A percentile compares a stretch with the other conserved stretches of the same genome.
Evolutionary conservation across 2,113 vertebrate species (phyloP).

Genomic region (rat (Rattus norvegicus)): GRCr8 NC_086020.1:136194001-136194500

Average conservation of each 20-base stretch:
- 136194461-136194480: background rate
- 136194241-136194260: background rate
- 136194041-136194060: slow-evolving; percentile 36
- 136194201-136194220: background rate
- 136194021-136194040: background rate
- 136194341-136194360: background rate
- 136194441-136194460: background rate
- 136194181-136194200: no score
- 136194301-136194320: background rate
- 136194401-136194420: background rate
- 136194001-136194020: slow-evolving; percentile 60
- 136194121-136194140: background rate
- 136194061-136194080: background rate
- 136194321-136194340: background rate
- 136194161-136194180: no score
- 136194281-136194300: background rate
- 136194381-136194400: background rate
- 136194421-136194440: background rate
- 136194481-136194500: background rate
- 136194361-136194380: background rate
- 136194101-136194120: background rate
- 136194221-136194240: background rate
- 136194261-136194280: background rate
- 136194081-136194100: slow-evolving; percentile 34
- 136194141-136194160: background rate